These are phyloP conservation scores for Nudaria mundana DNA, from an alignment of 2,888 invertebrate species.

Conservation along the genomic window DNA sequence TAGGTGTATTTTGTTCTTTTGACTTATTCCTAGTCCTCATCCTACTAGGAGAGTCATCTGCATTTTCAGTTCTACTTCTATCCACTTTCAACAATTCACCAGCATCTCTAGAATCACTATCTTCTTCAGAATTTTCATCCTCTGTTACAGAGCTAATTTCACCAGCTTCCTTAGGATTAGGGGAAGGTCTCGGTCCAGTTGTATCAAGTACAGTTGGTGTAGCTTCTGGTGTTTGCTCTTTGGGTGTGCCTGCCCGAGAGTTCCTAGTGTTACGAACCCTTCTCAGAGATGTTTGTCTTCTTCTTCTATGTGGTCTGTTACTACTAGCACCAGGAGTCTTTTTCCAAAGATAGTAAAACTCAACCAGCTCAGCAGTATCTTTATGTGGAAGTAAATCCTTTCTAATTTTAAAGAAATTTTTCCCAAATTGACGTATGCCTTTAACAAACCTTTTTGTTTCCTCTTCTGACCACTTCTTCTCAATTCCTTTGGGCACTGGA, in stretches of 20 bases:
- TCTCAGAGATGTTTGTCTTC: conserved; percentile 92
- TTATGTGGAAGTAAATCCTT: conserved; percentile 98
- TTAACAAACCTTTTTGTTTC: conserved; percentile 99
- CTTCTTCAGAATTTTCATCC: conserved; percentile 96
- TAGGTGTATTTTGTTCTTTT: conserved; percentile 85
- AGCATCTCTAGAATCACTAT: conserved; percentile 95
- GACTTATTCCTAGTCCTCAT: conserved; percentile 94
- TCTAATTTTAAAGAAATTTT: conserved; percentile 98
- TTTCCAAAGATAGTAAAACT: conserved; percentile 99
- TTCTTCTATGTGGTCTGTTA: conserved; percentile 95
- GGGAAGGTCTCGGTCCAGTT: conserved; percentile 82
- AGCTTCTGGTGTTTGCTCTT: conserved; percentile 86
- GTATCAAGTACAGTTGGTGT: conserved; percentile 76
- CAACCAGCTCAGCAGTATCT: conserved; percentile 98
- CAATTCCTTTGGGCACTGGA: conserved; percentile 97
- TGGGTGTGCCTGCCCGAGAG: conserved; percentile 89
- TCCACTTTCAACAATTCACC: conserved; percentile 90
- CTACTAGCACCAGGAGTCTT: conserved; percentile 99
- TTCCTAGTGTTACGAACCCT: conserved; percentile 94
- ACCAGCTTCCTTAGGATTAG: conserved; percentile 84
- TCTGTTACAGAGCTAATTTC: conserved; percentile 91
- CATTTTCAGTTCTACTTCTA: conserved; percentile 87
- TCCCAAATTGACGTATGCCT: conserved; percentile 98
- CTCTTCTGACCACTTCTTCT: conserved; percentile 99
- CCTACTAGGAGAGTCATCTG: conserved; percentile 92